Base-by-base conservation (phyloP, 2,888 invertebrate genomes). In the Tachina fera region DNA sequence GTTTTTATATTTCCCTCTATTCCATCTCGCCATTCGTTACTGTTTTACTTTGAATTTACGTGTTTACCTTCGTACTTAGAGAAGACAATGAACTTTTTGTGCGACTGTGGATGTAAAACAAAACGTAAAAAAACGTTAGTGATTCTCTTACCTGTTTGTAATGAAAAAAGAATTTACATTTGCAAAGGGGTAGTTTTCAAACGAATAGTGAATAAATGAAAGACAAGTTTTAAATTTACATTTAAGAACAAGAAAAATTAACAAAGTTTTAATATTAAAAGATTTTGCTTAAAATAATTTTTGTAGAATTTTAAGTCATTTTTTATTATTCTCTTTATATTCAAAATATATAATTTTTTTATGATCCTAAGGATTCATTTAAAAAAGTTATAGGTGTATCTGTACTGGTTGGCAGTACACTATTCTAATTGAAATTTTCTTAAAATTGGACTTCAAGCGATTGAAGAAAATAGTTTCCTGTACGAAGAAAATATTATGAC, bases 21-120 rank as follows among this genome's bases (percentile, higher is more conserved):
- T 47, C 11, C 43, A 53, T n/a, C 63, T 14, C 63, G 19, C 47
- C 51, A 68, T 43, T 81, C 61, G 19, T 74, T 75, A 67, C 71
- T 56, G 53, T 81, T 80, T 84, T 72, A 67, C 51, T 61, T 47
- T 84, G 65, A 65, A 76, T 71, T 71, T 84, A 67, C 76, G 22
- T 84, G 71, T 80, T 84, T 76, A 76, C 76, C 58, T 67, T 70
- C 10, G 56, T 67, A 51, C 72, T 84, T 71, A 60, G 14, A 75
- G 65, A 81, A 84, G 76, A 81, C 84, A 84, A 84, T 84, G 81
- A 84, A 84, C 81, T 75, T 79, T 83, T 78, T 77, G 53, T 68
- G 8, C 9, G 22, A 74, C 43, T 71, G 72, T 51, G n/a, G 11
- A 11, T 61, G 43, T 10, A 19, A 51, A 39, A 58, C 16, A n/a